Base-by-base conservation (phyloP, 2,113 vertebrate genomes). In the Noturus placidus region DNA sequence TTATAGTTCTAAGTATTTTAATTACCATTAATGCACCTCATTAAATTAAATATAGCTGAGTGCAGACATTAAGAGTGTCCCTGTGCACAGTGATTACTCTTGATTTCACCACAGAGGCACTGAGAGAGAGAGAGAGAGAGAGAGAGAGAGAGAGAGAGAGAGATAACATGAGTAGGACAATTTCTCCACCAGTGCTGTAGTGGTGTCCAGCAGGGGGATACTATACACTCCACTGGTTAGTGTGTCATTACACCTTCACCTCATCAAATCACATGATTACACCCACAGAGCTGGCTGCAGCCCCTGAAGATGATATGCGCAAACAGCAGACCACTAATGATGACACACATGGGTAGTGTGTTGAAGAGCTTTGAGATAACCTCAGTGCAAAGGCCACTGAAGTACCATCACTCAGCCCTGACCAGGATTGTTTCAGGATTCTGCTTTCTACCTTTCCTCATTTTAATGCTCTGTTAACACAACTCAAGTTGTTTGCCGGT, bases 241-340 rank as follows among this genome's bases (percentile, higher is more conserved):
- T 89, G 87, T 89, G 93, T 93, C 94, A 94, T 94, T 94, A 94
- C 93, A 90, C 94, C 95, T 93, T 95, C 94, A 95, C 94, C 94
- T 94, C 94, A 94, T 95, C 95, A 95, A 94, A 95, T 96, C 95
- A 96, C 95, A 95, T 95, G 95, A 96, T 96, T 95, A 95, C 93
- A 94, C 94, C 93, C 94, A 92, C 91, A 93, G 94, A 93, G 93
- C 91, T 92, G 90, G 87, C 90, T 85, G 90, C 93, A 83, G 90
- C 94, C 93, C 95, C 88, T 91, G 94, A 93, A 95, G 94, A 90
- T 88, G 85, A 90, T 87, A 84, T 86, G 88, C 91, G 89, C 86
- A 78, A 82, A 82, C 89, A 86, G 91, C 93, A 83, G 90, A 93
- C 93, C 93, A 94, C 88, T 91, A 94, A 93, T 95, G 94, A 90